A percentile compares a stretch with the other conserved stretches of the same genome.
These are phyloP conservation scores for Prostheceraeus crozeri DNA, from an alignment of 2,888 invertebrate genomes.

Conservation along the genomic window DNA sequence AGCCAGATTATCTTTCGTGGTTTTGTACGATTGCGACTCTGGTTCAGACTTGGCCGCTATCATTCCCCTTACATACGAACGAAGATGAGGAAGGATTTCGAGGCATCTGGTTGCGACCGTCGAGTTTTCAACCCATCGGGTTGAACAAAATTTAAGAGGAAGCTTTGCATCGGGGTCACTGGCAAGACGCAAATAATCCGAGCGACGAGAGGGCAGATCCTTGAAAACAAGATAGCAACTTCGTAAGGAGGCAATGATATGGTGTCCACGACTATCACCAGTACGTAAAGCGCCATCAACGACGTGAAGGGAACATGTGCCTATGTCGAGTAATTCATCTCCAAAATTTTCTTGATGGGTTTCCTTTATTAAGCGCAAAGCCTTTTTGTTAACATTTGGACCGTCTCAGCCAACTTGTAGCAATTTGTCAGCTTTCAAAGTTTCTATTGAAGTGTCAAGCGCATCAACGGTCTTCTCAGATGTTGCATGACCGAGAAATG, in stretches of 20 bases:
- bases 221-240: constrained; percentile 19
- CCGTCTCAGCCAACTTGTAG: constrained; percentile 12
- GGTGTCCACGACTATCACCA: neutral
- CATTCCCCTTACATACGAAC: constrained; percentile 7
- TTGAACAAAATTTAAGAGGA: constrained; percentile 22
- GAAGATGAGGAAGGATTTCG: constrained; percentile 13
- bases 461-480: neutral
- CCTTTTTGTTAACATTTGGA: constrained; percentile 13
- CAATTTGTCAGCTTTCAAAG: neutral
- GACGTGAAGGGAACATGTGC: constrained; percentile 12
- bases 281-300: constrained; percentile 19
- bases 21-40: constrained; percentile 4
- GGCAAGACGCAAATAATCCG: constrained; percentile 15
- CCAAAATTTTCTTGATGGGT: too few species aligned
- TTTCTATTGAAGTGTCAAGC: neutral
- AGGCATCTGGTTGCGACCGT: constrained; percentile 13
- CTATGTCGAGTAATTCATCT: constrained; percentile 12
- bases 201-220: constrained; percentile 5
- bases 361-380: neutral
- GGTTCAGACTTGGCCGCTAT: constrained; percentile 3
- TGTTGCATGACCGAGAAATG: constrained; percentile 25
- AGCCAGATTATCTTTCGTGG: constrained; percentile 3
- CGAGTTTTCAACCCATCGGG: constrained; percentile 15
- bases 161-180: constrained; percentile 3
- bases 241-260: neutral